These are phyloP conservation scores for Aphelocoma californica DNA, from an alignment of 2,797 vertebrate genomes.

Conservation along the genomic window DNA sequence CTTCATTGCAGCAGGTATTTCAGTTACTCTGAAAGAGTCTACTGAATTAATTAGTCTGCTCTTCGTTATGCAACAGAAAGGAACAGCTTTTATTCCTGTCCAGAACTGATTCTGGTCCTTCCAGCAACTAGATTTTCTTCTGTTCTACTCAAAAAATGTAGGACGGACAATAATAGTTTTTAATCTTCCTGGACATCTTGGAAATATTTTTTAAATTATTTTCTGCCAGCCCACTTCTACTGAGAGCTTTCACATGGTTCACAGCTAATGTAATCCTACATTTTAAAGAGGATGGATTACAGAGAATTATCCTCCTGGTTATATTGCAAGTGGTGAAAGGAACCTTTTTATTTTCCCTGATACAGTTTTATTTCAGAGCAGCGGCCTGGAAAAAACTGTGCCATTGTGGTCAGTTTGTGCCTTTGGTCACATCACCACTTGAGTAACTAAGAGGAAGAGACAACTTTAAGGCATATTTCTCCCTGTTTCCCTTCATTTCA, in stretches of 20 bases:
- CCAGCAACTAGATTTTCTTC: not conserved
- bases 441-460: not conserved
- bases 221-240: constrained; percentile 20
- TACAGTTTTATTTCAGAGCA: not conserved
- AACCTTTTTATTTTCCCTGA: constrained; percentile 17
- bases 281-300: constrained; percentile 39
- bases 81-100: not conserved
- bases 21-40: not conserved
- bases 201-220: not conserved
- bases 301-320: constrained; percentile 6
- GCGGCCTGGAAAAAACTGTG: not conserved
- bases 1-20: not conserved
- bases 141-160: not conserved
- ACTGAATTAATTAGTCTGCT: not conserved
- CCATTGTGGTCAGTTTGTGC: not conserved
- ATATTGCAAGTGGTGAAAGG: not conserved
- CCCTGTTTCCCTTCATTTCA: not conserved
- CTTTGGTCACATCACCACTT: not conserved
- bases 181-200: not conserved
- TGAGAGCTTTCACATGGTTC: constrained; percentile 30
- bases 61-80: not conserved
- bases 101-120: not conserved
- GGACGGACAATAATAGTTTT: not conserved
- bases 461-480: not conserved
- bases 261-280: not conserved